A percentile compares a stretch with the other conserved stretches of the same genome.
Evolutionary conservation across 1,140 invertebrate genomes (phyloP).

Genomic region (Tetraneura akinire): DNA sequence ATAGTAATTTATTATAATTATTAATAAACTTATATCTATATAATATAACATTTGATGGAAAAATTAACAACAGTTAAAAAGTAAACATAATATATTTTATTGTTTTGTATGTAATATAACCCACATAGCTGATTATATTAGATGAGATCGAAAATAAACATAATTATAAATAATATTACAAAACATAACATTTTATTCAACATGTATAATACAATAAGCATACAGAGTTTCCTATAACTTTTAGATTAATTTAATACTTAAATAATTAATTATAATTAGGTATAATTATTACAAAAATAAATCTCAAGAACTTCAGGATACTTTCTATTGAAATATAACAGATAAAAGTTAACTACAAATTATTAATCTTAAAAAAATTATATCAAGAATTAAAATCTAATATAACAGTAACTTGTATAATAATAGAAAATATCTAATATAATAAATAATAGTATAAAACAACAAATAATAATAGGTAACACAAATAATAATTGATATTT

Average conservation of each 20-base stretch:
- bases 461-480: neutral
- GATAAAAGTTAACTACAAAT: neutral
- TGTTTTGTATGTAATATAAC: conserved; percentile 1
- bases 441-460: too few relatives aligned
- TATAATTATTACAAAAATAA: neutral
- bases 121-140: neutral
- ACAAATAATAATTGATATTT: too few relatives aligned
- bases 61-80: neutral
- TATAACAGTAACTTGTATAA: neutral
- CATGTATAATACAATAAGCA: neutral
- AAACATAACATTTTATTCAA: neutral
- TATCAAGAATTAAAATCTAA: neutral
- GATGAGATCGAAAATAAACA: conserved; percentile 12
- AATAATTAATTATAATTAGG: neutral
- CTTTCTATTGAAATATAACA: neutral
- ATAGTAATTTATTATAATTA: conserved; percentile 1
- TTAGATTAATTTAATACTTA: neutral
- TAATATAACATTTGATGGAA: neutral
- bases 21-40: too few relatives aligned
- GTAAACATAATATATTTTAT: neutral
- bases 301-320: neutral
- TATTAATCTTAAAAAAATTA: too few relatives aligned
- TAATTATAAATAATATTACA: neutral
- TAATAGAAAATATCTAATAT: neutral
- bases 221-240: neutral